Evolutionary conservation across 2,888 invertebrate genomes (phyloP), one percentile per base, ranked within the genome.

Genomic region (Gandaritis pyraliata): DNA sequence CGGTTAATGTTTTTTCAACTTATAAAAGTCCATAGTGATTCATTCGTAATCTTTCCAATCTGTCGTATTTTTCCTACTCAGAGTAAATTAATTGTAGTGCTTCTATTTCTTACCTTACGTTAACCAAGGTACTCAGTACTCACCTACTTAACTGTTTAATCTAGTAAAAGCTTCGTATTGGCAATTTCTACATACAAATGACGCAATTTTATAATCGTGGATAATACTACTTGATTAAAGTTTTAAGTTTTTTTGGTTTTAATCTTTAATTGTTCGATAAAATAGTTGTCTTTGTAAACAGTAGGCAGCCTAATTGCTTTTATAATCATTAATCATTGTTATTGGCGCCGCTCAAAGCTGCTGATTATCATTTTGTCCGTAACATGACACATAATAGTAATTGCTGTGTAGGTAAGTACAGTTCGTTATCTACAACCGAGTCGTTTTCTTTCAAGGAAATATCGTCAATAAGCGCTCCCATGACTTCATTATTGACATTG

Each of bases 351-450:
- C 16, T 54, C 43, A 59, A 61, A 47, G 48, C 54, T 60, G 13
- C 54, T 58, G 45, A 63, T 62, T 48, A 66, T 57, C 55, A 63
- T 67, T 65, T 68, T 61, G 57, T 66, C 53, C 49, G 55, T 67
- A 66, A 64, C 64, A 71, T 72, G 66, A 72, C 70, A 72, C 55
- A 64, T 71, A 79, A 78, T 80, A 74, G 70, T 80, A 76, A 80
- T 77, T 64, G 73, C 52, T 68, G 39, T 61, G 39, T 61, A 67
- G 63, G 30, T 33, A 33, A 33, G 1, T 5, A 8, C 1, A 72
- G 69, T 50, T 59, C 43, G 65, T 74, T 81, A 78, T 80, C 78
- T 65, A 36, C 23, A 58, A 10, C 47, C 43, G 29, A 56, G 33
- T 15, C 56, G 48, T 49, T 29, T 39, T 41, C 49, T 53, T 61